These are phyloP conservation scores for Electrona antarctica DNA, from an alignment of 2,113 vertebrate genomes.

Conservation along the genomic window DNA sequence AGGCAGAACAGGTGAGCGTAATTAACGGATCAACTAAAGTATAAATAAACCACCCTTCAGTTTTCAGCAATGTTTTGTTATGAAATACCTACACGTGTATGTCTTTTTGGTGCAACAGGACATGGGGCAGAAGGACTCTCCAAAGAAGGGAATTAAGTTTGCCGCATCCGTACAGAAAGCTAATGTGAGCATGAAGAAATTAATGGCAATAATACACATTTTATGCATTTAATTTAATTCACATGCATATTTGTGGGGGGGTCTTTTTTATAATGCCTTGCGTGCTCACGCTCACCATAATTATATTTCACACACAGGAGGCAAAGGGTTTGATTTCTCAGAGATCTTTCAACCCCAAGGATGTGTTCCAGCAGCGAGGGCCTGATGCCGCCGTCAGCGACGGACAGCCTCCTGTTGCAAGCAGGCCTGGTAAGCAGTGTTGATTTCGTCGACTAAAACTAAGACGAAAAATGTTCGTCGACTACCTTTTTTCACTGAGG, in stretches of 20 bases:
- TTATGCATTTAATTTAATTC: too few relatives aligned
- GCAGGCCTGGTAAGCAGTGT: conserved; percentile 34
- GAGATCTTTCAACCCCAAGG: conserved; percentile 82
- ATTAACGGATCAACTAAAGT: too few relatives aligned
- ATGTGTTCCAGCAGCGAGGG: conserved; percentile 88
- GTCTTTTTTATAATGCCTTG: too few relatives aligned
- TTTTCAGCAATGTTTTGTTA: background rate
- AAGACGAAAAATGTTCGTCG: too few relatives aligned
- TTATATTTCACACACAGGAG: conserved; percentile 77
- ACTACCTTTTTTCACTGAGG: too few relatives aligned
- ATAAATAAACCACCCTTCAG: background rate
- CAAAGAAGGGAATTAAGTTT: conserved; percentile 52
- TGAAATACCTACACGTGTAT: background rate
- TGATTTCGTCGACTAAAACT: too few relatives aligned
- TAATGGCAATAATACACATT: background rate
- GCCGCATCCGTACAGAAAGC: conserved; percentile 82
- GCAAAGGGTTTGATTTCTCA: conserved; percentile 78
- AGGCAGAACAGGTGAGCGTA: conserved; percentile 37
- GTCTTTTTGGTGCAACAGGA: conserved; percentile 68
- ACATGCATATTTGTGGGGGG: too few relatives aligned
- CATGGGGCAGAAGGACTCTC: conserved; percentile 26
- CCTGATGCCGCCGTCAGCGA: conserved; percentile 55
- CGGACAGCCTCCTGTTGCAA: background rate
- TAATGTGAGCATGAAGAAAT: conserved; percentile 64
- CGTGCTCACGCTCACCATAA: background rate